Base-by-base conservation (phyloP, 30 jellyfish, hydroid and myxozoan species). In the Rhopilema esculentum region DNA sequence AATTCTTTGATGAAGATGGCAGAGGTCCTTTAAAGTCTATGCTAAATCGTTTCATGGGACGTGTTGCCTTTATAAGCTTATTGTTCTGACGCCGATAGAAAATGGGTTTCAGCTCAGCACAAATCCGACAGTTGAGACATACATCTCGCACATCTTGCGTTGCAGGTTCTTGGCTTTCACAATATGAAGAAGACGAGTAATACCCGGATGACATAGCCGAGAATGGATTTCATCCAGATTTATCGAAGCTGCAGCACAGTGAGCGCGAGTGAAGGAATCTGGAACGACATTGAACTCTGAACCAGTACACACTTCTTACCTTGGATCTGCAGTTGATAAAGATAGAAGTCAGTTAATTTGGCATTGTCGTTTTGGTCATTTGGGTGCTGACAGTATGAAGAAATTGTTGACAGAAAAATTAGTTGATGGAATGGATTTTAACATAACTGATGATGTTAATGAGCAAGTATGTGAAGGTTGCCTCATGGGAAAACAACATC, bases 21-120 rank as follows among this genome's bases (percentile, higher is more conserved):
- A n/a, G n/a, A n/a, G n/a, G n/a, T n/a, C n/a, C n/a, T n/a, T n/a
- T n/a, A n/a, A n/a, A n/a, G n/a, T n/a, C n/a, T n/a, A n/a, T n/a
- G n/a, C n/a, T n/a, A n/a, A n/a, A n/a, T n/a, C n/a, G n/a, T n/a
- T n/a, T n/a, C n/a, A n/a, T n/a, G n/a, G n/a, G n/a, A n/a, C n/a
- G n/a, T n/a, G n/a, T n/a, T n/a, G n/a, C n/a, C n/a, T n/a, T n/a
- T n/a, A n/a, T n/a, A n/a, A n/a, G n/a, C n/a, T n/a, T n/a, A n/a
- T 67, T 78, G 64, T 78, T 78, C 88, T 78, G 78, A 31, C 88
- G 57, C 88, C 28, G 89, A 62, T 66, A 72, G 30, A 84, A 84
- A 27, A 69, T 77, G n/a, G 87, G 93, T 52, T 84, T 84, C 62
- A 84, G 75, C 49, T 84, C 77, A 84, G 93, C 88, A 84, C 87